Conservation (phyloP, 2,888 invertebrate species). For the Candidula unifasciata region DNA sequence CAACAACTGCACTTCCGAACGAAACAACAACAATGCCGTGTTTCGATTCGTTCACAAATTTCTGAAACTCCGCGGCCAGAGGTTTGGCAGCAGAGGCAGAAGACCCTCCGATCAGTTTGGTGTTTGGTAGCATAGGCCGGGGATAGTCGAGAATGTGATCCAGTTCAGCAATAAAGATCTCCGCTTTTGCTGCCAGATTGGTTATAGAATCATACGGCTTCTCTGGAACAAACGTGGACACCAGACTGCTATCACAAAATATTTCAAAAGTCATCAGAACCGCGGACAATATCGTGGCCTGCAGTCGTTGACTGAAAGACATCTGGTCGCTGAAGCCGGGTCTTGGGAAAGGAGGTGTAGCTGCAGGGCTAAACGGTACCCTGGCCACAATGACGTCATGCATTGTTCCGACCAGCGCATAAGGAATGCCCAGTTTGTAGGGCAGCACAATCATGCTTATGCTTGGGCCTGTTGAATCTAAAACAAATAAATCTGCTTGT, state of each 20-base stretch:
- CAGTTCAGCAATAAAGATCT: conserved; percentile 54
- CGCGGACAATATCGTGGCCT: conserved; percentile 12
- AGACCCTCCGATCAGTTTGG: conserved; percentile 58
- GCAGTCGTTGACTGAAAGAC: conserved; percentile 46
- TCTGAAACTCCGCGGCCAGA: conserved; percentile 54
- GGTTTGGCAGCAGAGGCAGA: conserved; percentile 56
- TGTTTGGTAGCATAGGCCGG: conserved; percentile 57
- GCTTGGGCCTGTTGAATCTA: conserved; percentile 44
- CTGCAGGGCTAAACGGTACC: conserved; percentile 51
- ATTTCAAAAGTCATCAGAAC: conserved; percentile 37
- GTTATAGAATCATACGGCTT: conserved; percentile 49
- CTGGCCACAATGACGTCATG: conserved; percentile 45
- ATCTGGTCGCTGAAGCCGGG: conserved; percentile 35
- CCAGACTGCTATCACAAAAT: conserved; percentile 49
- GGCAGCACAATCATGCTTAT: conserved; percentile 50
- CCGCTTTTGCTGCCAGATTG: conserved; percentile 45
- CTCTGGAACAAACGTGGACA: conserved; percentile 54
- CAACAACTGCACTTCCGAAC: conserved; percentile 57
- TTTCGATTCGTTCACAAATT: conserved; percentile 46
- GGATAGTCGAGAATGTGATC: conserved; percentile 60
- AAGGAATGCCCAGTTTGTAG: conserved; percentile 50
- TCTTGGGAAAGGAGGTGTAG: conserved; percentile 17
- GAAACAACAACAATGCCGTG: conserved; percentile 58
- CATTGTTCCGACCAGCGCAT: conserved; percentile 49
- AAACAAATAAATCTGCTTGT: conserved; percentile 49